These are phyloP conservation scores for Apogon talboti DNA, from an alignment of 2,797 vertebrate genomes.

Conservation along the genomic window DNA sequence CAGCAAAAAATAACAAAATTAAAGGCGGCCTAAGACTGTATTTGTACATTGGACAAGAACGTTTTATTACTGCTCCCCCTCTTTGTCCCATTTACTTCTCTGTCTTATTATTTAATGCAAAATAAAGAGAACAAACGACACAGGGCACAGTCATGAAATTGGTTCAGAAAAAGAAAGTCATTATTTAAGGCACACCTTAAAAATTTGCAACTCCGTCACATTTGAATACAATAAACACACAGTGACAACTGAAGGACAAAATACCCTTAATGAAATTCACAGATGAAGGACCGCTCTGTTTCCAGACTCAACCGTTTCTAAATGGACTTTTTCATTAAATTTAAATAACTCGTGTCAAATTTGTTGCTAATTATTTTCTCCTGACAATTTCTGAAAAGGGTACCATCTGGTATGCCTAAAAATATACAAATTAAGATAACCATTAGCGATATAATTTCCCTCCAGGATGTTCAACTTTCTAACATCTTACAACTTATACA, in stretches of 20 bases:
- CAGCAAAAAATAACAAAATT: too few relatives aligned
- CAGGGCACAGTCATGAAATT: conserved; percentile 10
- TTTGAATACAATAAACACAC: conserved; percentile 72
- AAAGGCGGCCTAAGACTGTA: too few relatives aligned
- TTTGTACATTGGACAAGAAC: too few relatives aligned
- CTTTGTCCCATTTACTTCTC: not conserved
- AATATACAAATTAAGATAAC: conserved; percentile 13
- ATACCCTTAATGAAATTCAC: conserved; percentile 54
- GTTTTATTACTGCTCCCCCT: not conserved
- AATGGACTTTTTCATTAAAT: conserved; percentile 4
- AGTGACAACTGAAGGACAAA: conserved; percentile 67
- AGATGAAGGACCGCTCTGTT: conserved; percentile 32
- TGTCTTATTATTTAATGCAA: too few relatives aligned
- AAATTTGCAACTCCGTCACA: conserved; percentile 74
- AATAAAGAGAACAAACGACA: conserved; percentile 3
- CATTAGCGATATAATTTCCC: conserved; percentile 25
- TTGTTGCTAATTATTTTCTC: conserved; percentile 14
- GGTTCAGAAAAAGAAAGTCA: conserved; percentile 72
- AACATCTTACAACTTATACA: conserved; percentile 49
- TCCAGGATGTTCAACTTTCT: conserved; percentile 24
- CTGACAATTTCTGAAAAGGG: not conserved
- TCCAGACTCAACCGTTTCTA: conserved; percentile 28
- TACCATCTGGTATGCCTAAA: not conserved
- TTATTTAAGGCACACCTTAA: conserved; percentile 84
- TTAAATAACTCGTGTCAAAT: conserved; percentile 21